These are phyloP conservation scores for Malacoraja senta DNA, from an alignment of 2,797 vertebrate genomes.

Conservation along the genomic window DNA sequence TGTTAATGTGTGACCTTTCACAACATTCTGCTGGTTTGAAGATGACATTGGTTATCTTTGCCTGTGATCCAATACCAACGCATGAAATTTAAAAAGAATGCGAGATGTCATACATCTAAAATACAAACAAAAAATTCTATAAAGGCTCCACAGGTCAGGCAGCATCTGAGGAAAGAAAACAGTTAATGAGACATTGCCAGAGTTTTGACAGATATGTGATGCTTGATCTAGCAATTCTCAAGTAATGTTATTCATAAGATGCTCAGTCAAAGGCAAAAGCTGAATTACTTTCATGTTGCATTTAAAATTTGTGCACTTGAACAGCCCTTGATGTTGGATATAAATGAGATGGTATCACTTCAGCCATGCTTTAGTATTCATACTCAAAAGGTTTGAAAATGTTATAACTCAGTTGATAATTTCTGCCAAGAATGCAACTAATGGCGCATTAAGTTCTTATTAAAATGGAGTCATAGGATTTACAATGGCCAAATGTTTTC, in stretches of 20 bases:
- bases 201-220: background rate
- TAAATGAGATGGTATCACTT: background rate
- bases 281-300: background rate
- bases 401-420: background rate
- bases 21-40: background rate
- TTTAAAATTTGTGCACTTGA: background rate
- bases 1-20: background rate
- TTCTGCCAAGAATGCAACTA: background rate
- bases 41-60: background rate
- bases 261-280: background rate
- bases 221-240: background rate
- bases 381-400: background rate
- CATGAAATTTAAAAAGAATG: no score
- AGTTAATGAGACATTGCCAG: no score
- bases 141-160: no score
- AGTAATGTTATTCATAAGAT: background rate
- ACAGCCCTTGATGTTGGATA: background rate
- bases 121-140: no score
- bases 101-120: no score
- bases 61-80: background rate
- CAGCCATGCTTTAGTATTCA: background rate
- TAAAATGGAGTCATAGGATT: background rate
- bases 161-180: no score
- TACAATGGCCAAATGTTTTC: background rate
- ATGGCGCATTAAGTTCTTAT: background rate